Base-by-base conservation (phyloP, 2,113 vertebrate genomes). In the Labrus mixtus region DNA sequence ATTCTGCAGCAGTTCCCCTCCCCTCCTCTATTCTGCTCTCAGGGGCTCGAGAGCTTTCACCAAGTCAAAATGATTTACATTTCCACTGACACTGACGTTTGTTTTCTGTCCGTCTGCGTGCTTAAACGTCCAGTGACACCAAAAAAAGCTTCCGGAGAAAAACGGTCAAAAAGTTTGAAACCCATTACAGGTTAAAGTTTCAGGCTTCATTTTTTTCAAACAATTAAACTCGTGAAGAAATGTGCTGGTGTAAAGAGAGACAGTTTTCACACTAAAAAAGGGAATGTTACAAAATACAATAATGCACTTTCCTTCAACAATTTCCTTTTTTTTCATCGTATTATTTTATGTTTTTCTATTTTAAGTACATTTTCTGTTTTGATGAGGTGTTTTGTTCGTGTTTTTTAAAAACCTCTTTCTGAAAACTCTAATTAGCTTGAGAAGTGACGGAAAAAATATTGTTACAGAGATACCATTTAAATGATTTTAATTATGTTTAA, bases 1-100 rank as follows among this genome's bases (percentile, higher is more conserved):
- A 72, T 73, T 53, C 69, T 68, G 37, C 60, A 53, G 59, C 57
- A 48, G 55, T 16, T 19, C 54, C 29, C 29, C 55, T 8, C 13
- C 54, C 54, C 71, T 75, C 78, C 25, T 60, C 79, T 64, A 53
- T n/a, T n/a, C 45, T 23, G n/a, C 65, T 69, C 70, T 72, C 80
- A 33, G 78, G 67, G 82, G 85, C 80, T 67, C 0, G 8, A 43
- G 9, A 85, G 72, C 88, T 93, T 93, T 92, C 90, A 87, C 66
- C 87, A 82, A 37, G 25, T 89, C 67, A 16, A 68, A 73, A 79
- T 88, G 81, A 93, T 91, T 93, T 89, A 92, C 82, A 82, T 88
- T 89, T 92, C 84, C 84, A 85, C 85, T 61, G 73, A 81, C 65
- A 23, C 68, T 15, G 62, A 81, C 74, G 77, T 89, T 91, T 87